A percentile compares a stretch with the other conserved stretches of the same genome.
phyloP scores from a whole-genome alignment of 2,888 invertebrate genomes.

The Leptinotarsa peninsularis region DNA sequence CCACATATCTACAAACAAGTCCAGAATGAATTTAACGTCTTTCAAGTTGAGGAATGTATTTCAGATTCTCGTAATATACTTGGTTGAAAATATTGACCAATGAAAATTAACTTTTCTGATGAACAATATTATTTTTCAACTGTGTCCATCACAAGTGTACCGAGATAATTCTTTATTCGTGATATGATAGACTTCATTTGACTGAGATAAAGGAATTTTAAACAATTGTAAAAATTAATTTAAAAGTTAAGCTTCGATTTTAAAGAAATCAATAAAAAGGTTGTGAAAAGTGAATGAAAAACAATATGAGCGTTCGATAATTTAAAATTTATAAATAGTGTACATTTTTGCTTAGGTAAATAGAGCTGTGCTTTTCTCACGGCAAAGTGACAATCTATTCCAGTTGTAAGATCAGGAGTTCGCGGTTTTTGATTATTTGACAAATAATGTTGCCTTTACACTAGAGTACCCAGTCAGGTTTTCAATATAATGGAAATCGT shows the following conservation, averaged over 20 bases:
- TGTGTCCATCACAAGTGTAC: neutral
- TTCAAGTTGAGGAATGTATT: no score
- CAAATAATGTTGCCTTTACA: no score
- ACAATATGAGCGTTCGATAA: conserved; percentile 46
- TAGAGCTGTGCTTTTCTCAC: conserved; percentile 56
- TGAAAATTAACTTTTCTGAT: no score
- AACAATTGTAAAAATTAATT: conserved; percentile 27
- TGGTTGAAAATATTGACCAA: no score
- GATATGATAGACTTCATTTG: neutral
- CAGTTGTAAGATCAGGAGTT: conserved; percentile 35
- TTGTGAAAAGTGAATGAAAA: conserved; percentile 60
- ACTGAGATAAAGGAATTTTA: neutral
- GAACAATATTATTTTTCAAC: neutral
- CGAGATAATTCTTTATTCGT: neutral
- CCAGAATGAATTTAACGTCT: no score
- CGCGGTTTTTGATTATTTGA: neutral
- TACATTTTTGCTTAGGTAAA: conserved; percentile 56
- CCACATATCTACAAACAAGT: no score
- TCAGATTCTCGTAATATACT: no score
- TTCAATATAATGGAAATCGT: no score
- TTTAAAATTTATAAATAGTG: conserved; percentile 50
- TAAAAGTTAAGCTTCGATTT: conserved; percentile 51
- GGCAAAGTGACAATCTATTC: conserved; percentile 52
- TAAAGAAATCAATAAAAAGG: conserved; percentile 62
- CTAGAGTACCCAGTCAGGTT: no score